Base-by-base conservation (phyloP, 1,140 invertebrate species). In the Potamilus streckersoni region DNA sequence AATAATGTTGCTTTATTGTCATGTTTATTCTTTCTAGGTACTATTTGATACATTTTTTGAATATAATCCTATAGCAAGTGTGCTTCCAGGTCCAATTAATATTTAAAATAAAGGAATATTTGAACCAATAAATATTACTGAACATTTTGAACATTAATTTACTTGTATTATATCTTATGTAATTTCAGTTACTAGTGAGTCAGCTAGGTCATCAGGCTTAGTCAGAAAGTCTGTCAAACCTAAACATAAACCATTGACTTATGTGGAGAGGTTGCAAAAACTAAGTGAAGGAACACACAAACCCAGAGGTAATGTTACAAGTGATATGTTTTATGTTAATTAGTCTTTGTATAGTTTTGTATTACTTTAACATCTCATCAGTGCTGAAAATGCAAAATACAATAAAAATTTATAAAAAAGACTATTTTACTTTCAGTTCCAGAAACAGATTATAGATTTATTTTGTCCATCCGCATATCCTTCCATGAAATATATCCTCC, bases 221-320 rank as follows among this genome's bases (percentile, higher is more conserved):
- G 62, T 13, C 27, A 63, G 64, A 31, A 23, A 64, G 14, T 69
- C 70, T 68, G 70, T 77, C 16, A 77, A 69, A 60, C 83, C 86
- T 0, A 77, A 82, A 62, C 86, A 87, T 70, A 85, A 84, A 80
- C 84, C 86, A 38, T 74, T 82, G 78, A 87, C 85, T 15, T 88
- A 88, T 74, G 84, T 84, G 17, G 82, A 88, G 74, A 84, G 85
- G 65, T 76, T 87, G 63, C 82, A 86, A 79, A 82, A 84, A 76
- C 74, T 88, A 2, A 85, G 83, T 66, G 56, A 83, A 57, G 74
- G 75, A 23, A 63, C 74, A 69, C 76, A 79, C 58, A 78, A 81
- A 77, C 59, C 69, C 31, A 80, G 60, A 81, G 75, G 73, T 76
- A 68, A 62, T n/a, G 38, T 49, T 49, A 11, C 38, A 6, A 19